A percentile compares a stretch with the other conserved stretches of the same genome.
Conservation (phyloP, 2,797 vertebrate genomes). For the Sorex maritimensis region DNA sequence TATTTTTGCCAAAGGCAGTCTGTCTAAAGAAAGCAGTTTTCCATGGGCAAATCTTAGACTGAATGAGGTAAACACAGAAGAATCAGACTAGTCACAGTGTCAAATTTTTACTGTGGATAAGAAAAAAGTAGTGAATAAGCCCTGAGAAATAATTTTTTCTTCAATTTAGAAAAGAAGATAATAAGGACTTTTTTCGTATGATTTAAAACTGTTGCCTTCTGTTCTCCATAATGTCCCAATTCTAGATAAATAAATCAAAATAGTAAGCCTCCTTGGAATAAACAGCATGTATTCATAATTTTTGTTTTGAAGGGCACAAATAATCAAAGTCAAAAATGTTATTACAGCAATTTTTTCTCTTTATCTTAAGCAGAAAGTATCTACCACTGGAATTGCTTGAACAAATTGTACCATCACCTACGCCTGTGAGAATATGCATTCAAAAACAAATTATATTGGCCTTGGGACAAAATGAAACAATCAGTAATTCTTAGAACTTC, state of each 20-base stretch:
- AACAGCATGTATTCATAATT: conserved; percentile 43
- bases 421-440: conserved; percentile 16
- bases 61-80: conserved; percentile 50
- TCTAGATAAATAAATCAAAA: conserved; percentile 63
- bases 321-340: conserved; percentile 64
- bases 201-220: background rate
- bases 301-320: conserved; percentile 68
- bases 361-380: background rate
- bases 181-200: background rate
- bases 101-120: conserved; percentile 1
- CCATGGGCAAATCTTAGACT: background rate
- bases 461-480: conserved; percentile 77
- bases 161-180: background rate
- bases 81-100: background rate
- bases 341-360: conserved; percentile 59
- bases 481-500: conserved; percentile 72
- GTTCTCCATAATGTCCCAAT: background rate
- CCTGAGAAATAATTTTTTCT: conserved; percentile 55
- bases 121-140: background rate
- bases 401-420: conserved; percentile 16
- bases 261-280: background rate
- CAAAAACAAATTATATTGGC: conserved; percentile 73
- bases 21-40: conserved; percentile 11
- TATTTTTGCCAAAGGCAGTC: conserved; percentile 20
- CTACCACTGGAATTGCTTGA: conserved; percentile 46